Evolutionary conservation across 2,797 vertebrate species (phyloP).

Genomic region (Pseudotriccus pelzelni): DNA sequence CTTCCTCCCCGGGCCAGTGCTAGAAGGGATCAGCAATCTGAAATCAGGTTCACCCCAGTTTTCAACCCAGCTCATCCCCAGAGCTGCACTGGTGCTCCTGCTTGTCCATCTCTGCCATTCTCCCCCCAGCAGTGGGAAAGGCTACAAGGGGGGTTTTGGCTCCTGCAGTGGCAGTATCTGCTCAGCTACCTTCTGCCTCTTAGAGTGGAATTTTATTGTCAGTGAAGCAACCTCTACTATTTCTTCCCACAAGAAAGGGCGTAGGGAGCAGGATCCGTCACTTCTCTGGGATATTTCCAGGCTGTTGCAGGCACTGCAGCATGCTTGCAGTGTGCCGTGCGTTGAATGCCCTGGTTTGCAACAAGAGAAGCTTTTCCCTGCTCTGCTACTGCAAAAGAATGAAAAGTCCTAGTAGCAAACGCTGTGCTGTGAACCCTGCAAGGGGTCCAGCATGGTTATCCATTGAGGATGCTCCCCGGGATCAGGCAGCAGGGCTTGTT

Average conservation of each 20-base stretch:
- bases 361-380: neutral
- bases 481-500: neutral
- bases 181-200: neutral
- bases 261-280: neutral
- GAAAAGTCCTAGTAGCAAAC: neutral
- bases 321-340: neutral
- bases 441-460: rapidly evolving
- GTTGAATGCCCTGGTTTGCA: neutral
- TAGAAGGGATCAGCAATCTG: neutral
- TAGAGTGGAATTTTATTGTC: neutral
- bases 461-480: neutral
- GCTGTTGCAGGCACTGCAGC: neutral
- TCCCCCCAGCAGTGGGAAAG: neutral
- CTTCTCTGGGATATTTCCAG: neutral
- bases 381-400: neutral
- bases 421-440: rapidly evolving
- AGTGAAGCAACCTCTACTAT: neutral
- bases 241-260: neutral
- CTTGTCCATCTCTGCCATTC: neutral
- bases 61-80: neutral
- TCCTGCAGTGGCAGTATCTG: neutral
- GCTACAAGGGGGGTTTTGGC: neutral
- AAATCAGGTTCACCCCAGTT: neutral
- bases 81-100: neutral
- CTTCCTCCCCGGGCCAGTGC: neutral